Conservation (phyloP, 2,797 vertebrate species). For the Tenualosa thibaudeaui region DNA sequence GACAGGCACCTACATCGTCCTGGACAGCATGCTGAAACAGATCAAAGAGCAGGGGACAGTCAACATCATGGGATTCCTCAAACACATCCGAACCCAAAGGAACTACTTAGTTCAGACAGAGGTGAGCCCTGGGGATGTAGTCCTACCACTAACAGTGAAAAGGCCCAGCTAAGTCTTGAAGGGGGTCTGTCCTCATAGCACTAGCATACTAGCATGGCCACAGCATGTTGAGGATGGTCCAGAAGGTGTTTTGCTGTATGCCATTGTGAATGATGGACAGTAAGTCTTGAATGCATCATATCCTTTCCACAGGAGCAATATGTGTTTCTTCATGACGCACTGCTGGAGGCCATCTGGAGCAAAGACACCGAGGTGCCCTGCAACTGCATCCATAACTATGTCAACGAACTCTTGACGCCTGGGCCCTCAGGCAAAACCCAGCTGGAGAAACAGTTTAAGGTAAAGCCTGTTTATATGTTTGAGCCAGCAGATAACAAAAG, state of each 20-base stretch:
- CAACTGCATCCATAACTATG: slow-evolving; percentile 83
- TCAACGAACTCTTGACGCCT: slow-evolving; percentile 88
- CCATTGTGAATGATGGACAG: not conserved
- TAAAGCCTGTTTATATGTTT: slow-evolving; percentile 56
- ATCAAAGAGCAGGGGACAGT: slow-evolving; percentile 84
- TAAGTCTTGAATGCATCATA: not conserved
- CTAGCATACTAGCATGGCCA: not conserved
- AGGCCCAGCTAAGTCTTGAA: too few species aligned
- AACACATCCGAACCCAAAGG: slow-evolving; percentile 94
- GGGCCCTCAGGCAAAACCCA: slow-evolving; percentile 81
- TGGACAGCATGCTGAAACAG: slow-evolving; percentile 97
- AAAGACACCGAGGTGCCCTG: slow-evolving; percentile 87
- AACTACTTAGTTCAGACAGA: slow-evolving; percentile 97
- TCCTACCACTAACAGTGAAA: not conserved
- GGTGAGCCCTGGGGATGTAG: slow-evolving; percentile 71
- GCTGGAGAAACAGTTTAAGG: slow-evolving; percentile 92
- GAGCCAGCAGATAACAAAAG: not conserved
- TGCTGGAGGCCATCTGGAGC: slow-evolving; percentile 89
- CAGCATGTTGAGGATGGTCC: not conserved
- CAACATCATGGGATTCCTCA: slow-evolving; percentile 90
- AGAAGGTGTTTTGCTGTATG: not conserved
- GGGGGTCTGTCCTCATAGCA: not conserved
- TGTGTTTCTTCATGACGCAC: slow-evolving; percentile 89
- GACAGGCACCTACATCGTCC: slow-evolving; percentile 92
- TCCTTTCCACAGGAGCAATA: slow-evolving; percentile 85